Evolutionary conservation across 1,140 invertebrate genomes (phyloP), one percentile per base, ranked within the genome.

Genomic region (Drosophila nebulosa): DNA sequence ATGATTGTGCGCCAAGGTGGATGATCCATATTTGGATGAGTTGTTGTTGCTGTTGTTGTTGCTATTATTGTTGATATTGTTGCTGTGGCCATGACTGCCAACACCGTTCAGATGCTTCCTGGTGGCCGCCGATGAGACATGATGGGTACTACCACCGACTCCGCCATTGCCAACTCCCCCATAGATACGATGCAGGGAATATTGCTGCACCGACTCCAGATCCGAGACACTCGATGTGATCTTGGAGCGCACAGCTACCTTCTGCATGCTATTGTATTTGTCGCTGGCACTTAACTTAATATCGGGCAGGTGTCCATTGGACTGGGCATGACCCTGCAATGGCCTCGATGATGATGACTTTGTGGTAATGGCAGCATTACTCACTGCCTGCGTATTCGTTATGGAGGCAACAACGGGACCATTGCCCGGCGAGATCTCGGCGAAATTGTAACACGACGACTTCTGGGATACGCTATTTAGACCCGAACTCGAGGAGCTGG

Each of bases 221-320:
- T 91, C 91, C 6, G 90, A 91, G 12, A 90, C 85, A 52, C 90
- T 91, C 7, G 90, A 90, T 6, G 90, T 89, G 46, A 91, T 91
- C 79, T 91, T 91, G 0, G 90, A 91, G 50, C 90, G 86, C 5
- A 91, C 90, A 9, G 90, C 90, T 14, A 91, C 76, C 73, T 91
- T 91, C 32, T 91, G 90, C 90, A 91, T 88, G 74, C 85, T 91
- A 39, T 86, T 90, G 69, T 91, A 91, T 69, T 91, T 91, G 52
- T 91, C 90, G 66, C 83, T 90, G 67, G 86, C 86, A 16, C 79
- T 81, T 16, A 90, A 52, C 71, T 91, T 91, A 27, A 91, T 91
- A 46, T 91, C 90, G 53, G 90, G 90, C 74, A 91, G 79, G 76
- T 90, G 79, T 50, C 88, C 83, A 22, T 90, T 89, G 1, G 90